Evolutionary conservation across 2,113 vertebrate genomes (phyloP), one percentile per base, ranked within the genome.

Genomic region (Pelvicachromis taeniatus): DNA sequence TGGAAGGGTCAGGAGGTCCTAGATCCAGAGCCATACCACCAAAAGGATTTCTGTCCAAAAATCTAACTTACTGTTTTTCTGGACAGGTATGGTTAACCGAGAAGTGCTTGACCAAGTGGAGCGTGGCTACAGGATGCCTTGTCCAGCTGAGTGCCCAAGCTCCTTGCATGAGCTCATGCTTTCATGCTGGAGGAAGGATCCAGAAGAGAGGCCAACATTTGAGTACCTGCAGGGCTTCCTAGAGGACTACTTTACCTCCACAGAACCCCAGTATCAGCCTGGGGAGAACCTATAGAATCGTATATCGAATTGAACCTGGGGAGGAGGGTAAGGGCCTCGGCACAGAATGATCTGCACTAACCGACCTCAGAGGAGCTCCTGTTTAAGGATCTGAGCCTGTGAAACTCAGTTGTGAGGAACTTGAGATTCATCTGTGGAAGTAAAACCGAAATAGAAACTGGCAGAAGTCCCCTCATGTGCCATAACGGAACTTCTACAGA

Each of bases 161-260:
- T 99, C 98, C 31, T 95, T 99, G 92, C 98, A 99, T 1, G 98
- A 99, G 88, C 97, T 99, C 93, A 99, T 99, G 98, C 97, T 97
- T 48, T 97, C 97, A 91, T 99, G 98, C 95, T 99, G 98, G 98
- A 94, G 98, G 92, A 97, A 97, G 90, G 98, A 99, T 90, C 97
- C 98, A 0, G 98, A 99, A 90, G 98, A 99, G 84, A 96, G 98
- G 65, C 98, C 98, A 53, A 99, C 98, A 5, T 99, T 99, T 1
- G 98, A 99, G 95, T 99, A 99, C 95, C 96, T 99, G 82, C 98
- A 99, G 96, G 97, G 97, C 85, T 99, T 99, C 95, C 96, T 99
- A 95, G 98, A 99, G 96, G 98, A 99, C 96, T 99, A 99, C 94
- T 99, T 99, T 95, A 99, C 98, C 29, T 98, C 98, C 58, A 99